A percentile compares a stretch with the other conserved stretches of the same genome.
phyloP scores from a whole-genome alignment of 2,888 invertebrate species.

The Euproctis similis region DNA sequence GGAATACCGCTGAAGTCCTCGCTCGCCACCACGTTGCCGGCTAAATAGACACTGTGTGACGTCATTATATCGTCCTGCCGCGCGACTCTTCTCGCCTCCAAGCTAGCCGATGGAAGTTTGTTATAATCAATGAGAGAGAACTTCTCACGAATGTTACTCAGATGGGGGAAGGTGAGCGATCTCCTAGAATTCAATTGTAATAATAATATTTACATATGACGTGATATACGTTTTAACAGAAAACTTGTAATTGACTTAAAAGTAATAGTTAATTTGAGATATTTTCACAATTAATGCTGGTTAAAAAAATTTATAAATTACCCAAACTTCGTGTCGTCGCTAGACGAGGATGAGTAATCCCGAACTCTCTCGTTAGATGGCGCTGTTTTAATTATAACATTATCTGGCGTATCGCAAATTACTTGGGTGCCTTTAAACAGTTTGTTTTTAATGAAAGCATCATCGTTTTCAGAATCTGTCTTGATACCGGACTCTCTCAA shows the following conservation, averaged over 20 bases:
- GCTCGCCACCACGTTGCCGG: slow-evolving; percentile 52
- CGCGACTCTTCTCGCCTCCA: slow-evolving; percentile 35
- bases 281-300: no score
- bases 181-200: no score
- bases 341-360: slow-evolving; percentile 44
- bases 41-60: slow-evolving; percentile 50
- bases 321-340: slow-evolving; percentile 32
- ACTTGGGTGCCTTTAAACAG: slow-evolving; percentile 29
- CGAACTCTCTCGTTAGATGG: slow-evolving; percentile 53
- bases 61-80: slow-evolving; percentile 43
- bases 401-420: slow-evolving; percentile 49
- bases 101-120: slow-evolving; percentile 49
- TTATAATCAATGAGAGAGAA: slow-evolving; percentile 57
- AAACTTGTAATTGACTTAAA: no score
- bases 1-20: slow-evolving; percentile 26
- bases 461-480: slow-evolving; percentile 58
- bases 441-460: slow-evolving; percentile 24
- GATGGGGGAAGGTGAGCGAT: slow-evolving; percentile 22
- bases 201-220: no score
- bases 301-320: no score
- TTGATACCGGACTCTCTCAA: slow-evolving; percentile 45
- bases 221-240: no score
- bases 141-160: slow-evolving; percentile 38
- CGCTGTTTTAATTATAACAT: slow-evolving; percentile 59
- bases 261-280: no score